Base-by-base conservation (phyloP, 2,113 vertebrate species). In the Prolemur simus region DNA sequence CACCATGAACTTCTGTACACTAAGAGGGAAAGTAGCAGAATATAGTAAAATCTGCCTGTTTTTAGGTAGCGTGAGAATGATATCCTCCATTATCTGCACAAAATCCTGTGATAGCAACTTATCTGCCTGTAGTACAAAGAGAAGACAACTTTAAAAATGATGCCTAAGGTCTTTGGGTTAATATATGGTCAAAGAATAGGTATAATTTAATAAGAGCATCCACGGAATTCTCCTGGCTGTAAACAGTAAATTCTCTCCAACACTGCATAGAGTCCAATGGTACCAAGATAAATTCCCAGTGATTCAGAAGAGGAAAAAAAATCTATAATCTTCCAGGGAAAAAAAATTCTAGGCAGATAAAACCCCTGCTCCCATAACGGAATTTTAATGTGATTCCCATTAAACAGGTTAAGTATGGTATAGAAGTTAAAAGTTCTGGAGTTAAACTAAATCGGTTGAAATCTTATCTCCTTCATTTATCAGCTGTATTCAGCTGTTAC, bases 1-100 rank as follows among this genome's bases (percentile, higher is more conserved):
- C 98, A 99, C 99, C 99, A 99, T 99, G 97, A 99, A 99, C 98
- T 99, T 99, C 98, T 99, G 99, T 97, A 99, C 99, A 52, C 99
- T 99, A 97, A 99, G 99, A 87, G 99, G 99, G 96, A 99, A 99
- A 93, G 99, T 99, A 97, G 99, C 99, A 15, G 99, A 99, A 98
- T 99, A 99, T 88, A 99, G 99, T 98, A 99, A 98, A 98, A 99
- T 99, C 98, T 99, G 99, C 98, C 99, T 99, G 98, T 99, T 99
- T 98, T 99, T 99, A 98, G 99, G 98, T 98, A 99, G 98, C 96
- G 99, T 99, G 98, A 99, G 99, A 98, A 99, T 99, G 94, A 99
- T 99, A 98, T 99, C 99, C 97, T 99, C 99, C 99, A 99, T 99
- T 99, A 99, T 99, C 97, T 99, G 99, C 97, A 99, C 99, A 98